Base-by-base conservation (phyloP, 2,888 invertebrate species). In the Sclerodermus sp. region DNA sequence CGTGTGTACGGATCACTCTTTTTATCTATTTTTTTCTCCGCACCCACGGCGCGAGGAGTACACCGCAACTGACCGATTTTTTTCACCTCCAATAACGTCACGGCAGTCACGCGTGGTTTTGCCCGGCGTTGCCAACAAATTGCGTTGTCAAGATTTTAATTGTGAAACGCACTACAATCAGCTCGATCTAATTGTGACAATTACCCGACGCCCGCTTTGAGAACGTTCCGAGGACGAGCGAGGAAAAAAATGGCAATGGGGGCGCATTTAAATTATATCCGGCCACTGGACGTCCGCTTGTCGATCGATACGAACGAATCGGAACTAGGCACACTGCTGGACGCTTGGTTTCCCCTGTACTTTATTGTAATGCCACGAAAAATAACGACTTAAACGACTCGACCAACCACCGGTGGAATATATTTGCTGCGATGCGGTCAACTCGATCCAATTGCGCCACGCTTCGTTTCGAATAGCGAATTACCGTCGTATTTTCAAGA, bases 111-210 rank as follows among this genome's bases (percentile, higher is more conserved):
- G n/a, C n/a, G n/a, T n/a, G n/a, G n/a, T n/a, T n/a, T n/a, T n/a
- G n/a, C n/a, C n/a, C n/a, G n/a, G n/a, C 44, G 39, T 32, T 18
- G 34, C 29, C 37, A 39, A 50, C 47, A 48, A 49, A 57, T 57
- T 53, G 44, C 49, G 45, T 44, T 32, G 41, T 45, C 47, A 41
- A 44, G 51, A 47, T 60, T 61, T 58, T 58, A 60, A 61, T 61
- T 55, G 60, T 53, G 23, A 40, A 51, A 17, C 31, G 31, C 39
- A 51, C 37, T 45, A 43, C 60, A 57, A 53, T 44, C 46, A 34
- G 36, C 43, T 45, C 42, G 60, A 58, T 56, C 52, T 54, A 58
- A 61, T 61, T 58, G 58, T 49, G 42, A 50, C 58, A 56, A 60
- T 60, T 61, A 60, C 36, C 8, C 23, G 8, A 5, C 23, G 23